Base-by-base conservation (phyloP, 2,888 invertebrate species). In the Loripinus fragilis region DNA sequence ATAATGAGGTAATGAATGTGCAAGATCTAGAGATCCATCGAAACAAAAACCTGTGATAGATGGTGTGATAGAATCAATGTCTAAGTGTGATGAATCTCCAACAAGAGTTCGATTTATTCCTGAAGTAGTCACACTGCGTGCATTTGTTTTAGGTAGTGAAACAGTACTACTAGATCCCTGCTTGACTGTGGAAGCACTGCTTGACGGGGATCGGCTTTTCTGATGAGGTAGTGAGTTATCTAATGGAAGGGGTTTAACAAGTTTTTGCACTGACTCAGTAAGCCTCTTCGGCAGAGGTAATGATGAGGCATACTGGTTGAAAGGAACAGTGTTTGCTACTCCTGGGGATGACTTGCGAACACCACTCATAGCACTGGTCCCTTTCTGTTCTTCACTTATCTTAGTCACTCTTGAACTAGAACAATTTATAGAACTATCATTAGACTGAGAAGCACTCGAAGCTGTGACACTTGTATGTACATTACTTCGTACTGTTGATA, bases 221-320 rank as follows among this genome's bases (percentile, higher is more conserved):
- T 74, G 75, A 80, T 86, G 87, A 87, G 87, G 87, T 87, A 87
- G 87, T 55, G 81, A 75, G 75, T 78, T 75, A 74, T 86, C 83
- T 42, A 85, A 80, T 69, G 84, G 84, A 69, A 90, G 80, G 25
- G 91, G 90, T 73, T 89, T 89, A 55, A 91, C 90, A 55, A 91
- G 74, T 78, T 90, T 89, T 83, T 91, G 91, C 67, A 91, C 90
- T 64, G 91, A 91, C 74, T 91, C 91, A 64, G 91, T 91, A 33
- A 91, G 81, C 70, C 89, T 83, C 65, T 90, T 88, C 41, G 91
- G 90, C 33, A 88, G 85, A 60, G 91, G 91, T 70, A 91, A 80
- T 20, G 87, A 88, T 30, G 90, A 88, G 52, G 78, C 74, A 50
- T 85, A 83, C 73, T 86, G 88, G 38, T 38, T 38, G 74, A 87